Evolutionary conservation across 1,140 invertebrate genomes (phyloP).

Genomic region (Eurosta solidaginis): DNA sequence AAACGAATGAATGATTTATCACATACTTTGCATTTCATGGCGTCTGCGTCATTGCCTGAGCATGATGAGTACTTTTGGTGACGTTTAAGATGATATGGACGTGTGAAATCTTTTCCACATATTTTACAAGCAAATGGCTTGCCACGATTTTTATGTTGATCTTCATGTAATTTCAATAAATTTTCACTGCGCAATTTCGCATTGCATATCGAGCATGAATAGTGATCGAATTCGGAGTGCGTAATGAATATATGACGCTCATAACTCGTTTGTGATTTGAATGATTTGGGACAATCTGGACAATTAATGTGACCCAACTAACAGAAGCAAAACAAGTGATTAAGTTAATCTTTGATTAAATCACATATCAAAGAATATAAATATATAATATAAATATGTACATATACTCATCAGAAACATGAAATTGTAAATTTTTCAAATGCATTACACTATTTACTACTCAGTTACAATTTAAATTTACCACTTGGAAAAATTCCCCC

Average conservation of each 20-base stretch:
- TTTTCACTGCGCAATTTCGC: slow-evolving; percentile 52
- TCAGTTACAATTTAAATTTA: no score
- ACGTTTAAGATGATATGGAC: slow-evolving; percentile 76
- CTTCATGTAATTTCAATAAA: slow-evolving; percentile 50
- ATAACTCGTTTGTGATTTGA: slow-evolving; percentile 56
- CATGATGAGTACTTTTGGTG: slow-evolving; percentile 76
- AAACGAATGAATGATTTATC: slow-evolving; percentile 74
- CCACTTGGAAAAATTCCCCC: no score
- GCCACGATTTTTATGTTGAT: slow-evolving; percentile 52
- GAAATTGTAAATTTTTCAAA: neutral
- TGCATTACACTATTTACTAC: no score
- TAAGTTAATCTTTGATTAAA: no score
- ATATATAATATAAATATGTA: neutral
- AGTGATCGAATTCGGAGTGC: slow-evolving; percentile 51
- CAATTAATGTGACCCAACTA: slow-evolving; percentile 57
- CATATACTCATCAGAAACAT: neutral
- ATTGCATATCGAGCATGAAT: slow-evolving; percentile 55
- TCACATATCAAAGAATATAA: no score
- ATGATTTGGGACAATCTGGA: slow-evolving; percentile 59
- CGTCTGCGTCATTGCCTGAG: slow-evolving; percentile 63
- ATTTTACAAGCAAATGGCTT: slow-evolving; percentile 59
- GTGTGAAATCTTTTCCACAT: slow-evolving; percentile 71
- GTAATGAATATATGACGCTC: slow-evolving; percentile 57
- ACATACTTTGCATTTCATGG: slow-evolving; percentile 67
- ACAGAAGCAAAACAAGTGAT: no score